Base-by-base conservation (phyloP, 2,888 invertebrate genomes). In the Drosophila fulvimacula region DNA sequence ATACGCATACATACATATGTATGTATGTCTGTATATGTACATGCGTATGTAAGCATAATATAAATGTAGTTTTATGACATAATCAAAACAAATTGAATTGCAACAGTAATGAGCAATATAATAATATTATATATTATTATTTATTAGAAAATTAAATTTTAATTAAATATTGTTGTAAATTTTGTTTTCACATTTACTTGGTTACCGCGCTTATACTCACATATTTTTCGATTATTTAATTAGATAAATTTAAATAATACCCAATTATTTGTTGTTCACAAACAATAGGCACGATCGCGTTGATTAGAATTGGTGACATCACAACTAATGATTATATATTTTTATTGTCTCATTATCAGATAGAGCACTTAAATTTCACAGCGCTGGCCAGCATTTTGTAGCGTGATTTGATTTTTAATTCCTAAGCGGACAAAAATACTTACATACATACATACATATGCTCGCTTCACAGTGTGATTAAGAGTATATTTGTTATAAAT, bases 281-380 rank as follows among this genome's bases (percentile, higher is more conserved):
- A 13, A 6, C 51, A 36, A 36, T n/a, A 27, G 7, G 7, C 24
- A 13, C 13, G 24, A 27, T 17, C 52, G 52, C 11, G 10, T 27
- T 19, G 39, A 41, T 41, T 55, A 55, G 15, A 55, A 19, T 32
- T 32, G 32, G 41, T 55, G 55, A 27, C 34, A 42, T 24, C 30
- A 41, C 30, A 55, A 55, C 19, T 41, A 52, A 52, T 52, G 24
- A 52, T 52, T 52, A 24, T 38, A 38, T 17, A 19, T 27, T 38
- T 38, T 21, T 51, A 46, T 52, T 52, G 52, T 52, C 38, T 38
- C 38, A 52, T 38, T 52, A 52, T 52, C 52, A 52, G 24, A 52
- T 24, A 17, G 36, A n/a, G 36, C 24, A 38, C 36, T 38, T 24
- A 24, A 38, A 38, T 38, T 38, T 52, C 52, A 52, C 36, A 52